Evolutionary conservation across 2,888 invertebrate species (phyloP), one percentile per base, ranked within the genome.

Genomic region (Hesperia comma): DNA sequence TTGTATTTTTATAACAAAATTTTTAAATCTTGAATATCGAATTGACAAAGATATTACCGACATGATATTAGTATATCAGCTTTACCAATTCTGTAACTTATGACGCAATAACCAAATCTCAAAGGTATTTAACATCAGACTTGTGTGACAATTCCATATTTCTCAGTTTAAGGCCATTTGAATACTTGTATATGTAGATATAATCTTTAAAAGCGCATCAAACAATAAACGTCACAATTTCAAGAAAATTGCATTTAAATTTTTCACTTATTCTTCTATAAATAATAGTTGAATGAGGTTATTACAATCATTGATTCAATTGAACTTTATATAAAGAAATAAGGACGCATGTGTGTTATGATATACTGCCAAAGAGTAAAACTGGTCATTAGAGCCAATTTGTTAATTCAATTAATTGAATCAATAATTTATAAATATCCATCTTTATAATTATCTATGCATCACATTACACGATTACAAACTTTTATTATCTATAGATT

Each of bases 61-160:
- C 2, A 26, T 4, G 5, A 4, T 26, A 5, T 4, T 4, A 26
- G 26, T 26, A n/a, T 26, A 26, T 26, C 26, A 43, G 8, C 3
- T 49, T 49, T 49, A 2, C 10, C 2, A 49, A 49, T 49, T 5
- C 49, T 66, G 21, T 26, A 21, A 33, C 41, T 53, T 40, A 49
- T 58, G 58, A 58, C 64, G 33, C 53, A 51, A 51, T 58, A 15
- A 26, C 14, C 17, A 53, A 15, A 61, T 19, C 32, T 41, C 55
- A 15, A 15, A 40, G 37, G 33, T 49, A 51, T 63, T 62, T 15
- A 63, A 53, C 55, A 33, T 70, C 68, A 67, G 69, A 70, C 69
- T 67, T 68, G 58, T 58, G 63, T 56, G 63, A 67, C 61, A 67
- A 56, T 63, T 67, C 69, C 67, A 69, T 63, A 54, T 63, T 40